A percentile compares a stretch with the other conserved stretches of the same genome.
These are phyloP conservation scores for Clivina fossor DNA, from an alignment of 2,888 invertebrate species.

Conservation along the genomic window DNA sequence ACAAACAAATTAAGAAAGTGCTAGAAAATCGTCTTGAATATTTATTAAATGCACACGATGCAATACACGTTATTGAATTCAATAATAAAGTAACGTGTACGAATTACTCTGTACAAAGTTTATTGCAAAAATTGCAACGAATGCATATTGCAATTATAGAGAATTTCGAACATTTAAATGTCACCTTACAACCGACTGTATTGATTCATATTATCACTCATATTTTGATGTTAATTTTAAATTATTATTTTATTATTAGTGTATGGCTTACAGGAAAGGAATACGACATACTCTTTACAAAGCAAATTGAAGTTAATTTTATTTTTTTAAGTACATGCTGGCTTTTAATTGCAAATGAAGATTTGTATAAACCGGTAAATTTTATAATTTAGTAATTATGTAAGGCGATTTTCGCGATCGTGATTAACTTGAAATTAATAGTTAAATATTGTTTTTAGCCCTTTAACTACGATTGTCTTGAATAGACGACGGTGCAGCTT, in stretches of 20 bases:
- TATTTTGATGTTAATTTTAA: slow-evolving; percentile 21
- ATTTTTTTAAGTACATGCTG: slow-evolving; percentile 6
- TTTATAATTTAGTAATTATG: too few relatives aligned
- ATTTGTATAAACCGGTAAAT: slow-evolving; percentile 4
- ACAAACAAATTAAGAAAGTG: slow-evolving; percentile 12
- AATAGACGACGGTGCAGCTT: neutral
- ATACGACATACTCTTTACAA: neutral
- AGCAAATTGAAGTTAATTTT: slow-evolving; percentile 15
- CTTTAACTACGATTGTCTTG: neutral
- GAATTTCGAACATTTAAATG: slow-evolving; percentile 12
- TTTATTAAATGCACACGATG: slow-evolving; percentile 5
- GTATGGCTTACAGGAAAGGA: slow-evolving; percentile 3
- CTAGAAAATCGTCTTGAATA: slow-evolving; percentile 7
- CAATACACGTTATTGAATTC: slow-evolving; percentile 3
- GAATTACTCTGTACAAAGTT: neutral
- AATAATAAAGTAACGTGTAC: slow-evolving; percentile 4
- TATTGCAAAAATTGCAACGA: slow-evolving; percentile 19
- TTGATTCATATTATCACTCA: slow-evolving; percentile 2
- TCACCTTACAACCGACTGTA: slow-evolving; percentile 6
- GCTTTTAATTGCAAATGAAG: neutral
- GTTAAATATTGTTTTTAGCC: slow-evolving; percentile 1
- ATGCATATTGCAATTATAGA: slow-evolving; percentile 15
- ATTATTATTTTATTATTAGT: slow-evolving; percentile 13
- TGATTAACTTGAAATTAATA: too few relatives aligned
- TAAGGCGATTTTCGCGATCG: too few relatives aligned